Evolutionary conservation across 2,113 vertebrate genomes (phyloP).

Genomic region (Apaloderma vittatum): DNA sequence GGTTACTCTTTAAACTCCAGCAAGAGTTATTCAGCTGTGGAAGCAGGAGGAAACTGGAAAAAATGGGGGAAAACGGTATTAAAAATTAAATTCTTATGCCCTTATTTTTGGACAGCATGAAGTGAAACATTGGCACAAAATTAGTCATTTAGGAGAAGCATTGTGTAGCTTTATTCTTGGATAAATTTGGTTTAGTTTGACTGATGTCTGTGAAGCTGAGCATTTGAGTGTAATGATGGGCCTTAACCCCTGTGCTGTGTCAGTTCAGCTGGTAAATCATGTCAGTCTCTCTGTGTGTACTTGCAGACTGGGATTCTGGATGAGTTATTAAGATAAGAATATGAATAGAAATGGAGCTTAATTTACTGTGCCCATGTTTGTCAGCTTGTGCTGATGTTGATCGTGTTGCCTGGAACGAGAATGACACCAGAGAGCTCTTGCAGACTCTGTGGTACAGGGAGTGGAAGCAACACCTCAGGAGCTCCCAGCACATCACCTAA

Average conservation of each 20-base stretch:
- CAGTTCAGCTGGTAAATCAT: background rate
- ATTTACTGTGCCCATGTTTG: background rate
- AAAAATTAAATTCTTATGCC: background rate
- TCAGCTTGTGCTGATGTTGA: background rate
- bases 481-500: background rate
- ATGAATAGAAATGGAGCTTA: background rate
- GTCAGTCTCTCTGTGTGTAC: background rate
- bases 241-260: background rate
- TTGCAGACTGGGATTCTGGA: background rate
- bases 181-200: background rate
- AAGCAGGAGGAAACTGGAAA: background rate
- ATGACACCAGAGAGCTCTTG: background rate
- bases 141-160: background rate
- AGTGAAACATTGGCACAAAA: background rate
- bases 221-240: background rate
- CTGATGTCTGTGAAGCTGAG: background rate
- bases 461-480: background rate
- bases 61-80: background rate
- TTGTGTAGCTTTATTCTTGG: background rate
- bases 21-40: background rate
- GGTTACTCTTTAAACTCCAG: background rate
- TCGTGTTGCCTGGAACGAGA: fast-evolving
- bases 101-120: background rate
- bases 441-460: background rate
- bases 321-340: background rate